Base-by-base conservation (phyloP, 2,113 vertebrate species). In the Litocranius walleri region DNA sequence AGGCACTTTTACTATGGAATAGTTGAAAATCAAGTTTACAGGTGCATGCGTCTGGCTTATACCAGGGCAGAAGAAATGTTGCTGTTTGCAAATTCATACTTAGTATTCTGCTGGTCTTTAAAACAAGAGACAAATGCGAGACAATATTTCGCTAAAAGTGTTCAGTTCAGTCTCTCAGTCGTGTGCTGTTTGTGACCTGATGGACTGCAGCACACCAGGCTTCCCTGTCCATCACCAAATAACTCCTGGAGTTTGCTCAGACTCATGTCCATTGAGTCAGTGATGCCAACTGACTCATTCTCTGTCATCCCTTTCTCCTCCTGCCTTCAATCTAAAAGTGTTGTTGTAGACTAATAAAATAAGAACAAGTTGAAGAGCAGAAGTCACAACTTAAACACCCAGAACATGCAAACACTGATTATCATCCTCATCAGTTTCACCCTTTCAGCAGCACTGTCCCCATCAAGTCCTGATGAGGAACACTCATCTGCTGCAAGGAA, bases 381-480 rank as follows among this genome's bases (percentile, higher is more conserved):
- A 96, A 77, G 50, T 71, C 36, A 83, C 77, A 89, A 78, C 21
- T 36, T 27, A 86, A 52, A 61, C 36, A 29, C n/a, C 45, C 30
- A 23, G 43, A 71, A 45, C 43, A 71, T 6, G 13, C 36, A 62
- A 43, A 13, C 74, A 56, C 8, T 17, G 45, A 14, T 6, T 14
- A 4, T 50, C 23, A 11, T 21, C 36, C 11, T n/a, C 57, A 19
- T 30, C 3, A 6, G 4, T 33, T 4, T 25, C 33, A 50, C 30
- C 74, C 4, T 12, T 7, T 14, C 13, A 2, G 8, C 14, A 33
- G 5, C 11, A 5, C 33, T 9, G 2, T 16, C 21, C 6, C 30
- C 30, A 45, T 1, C 23, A 36, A 19, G 43, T 8, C 21, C 17
- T 29, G 4, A 88, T 64, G 48, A 77, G 11, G 81, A 57, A 45